Conservation (phyloP, 2,797 vertebrate species). For the Paguma larvata region DNA sequence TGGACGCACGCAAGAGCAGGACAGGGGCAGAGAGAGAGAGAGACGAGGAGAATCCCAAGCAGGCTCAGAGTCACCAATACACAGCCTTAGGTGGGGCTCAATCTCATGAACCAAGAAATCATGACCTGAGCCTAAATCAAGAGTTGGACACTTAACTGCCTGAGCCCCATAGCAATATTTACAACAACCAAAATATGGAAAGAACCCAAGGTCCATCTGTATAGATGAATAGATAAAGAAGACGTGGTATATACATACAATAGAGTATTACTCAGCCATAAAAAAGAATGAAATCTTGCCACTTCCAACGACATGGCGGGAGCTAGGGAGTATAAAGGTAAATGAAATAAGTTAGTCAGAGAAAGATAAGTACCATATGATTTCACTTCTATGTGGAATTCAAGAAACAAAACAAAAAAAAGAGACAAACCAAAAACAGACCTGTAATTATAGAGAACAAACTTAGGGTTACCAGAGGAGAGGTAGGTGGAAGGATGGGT, state of each 20-base stretch:
- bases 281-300: neutral
- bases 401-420: neutral
- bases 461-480: neutral
- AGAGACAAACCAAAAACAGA: neutral
- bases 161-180: neutral
- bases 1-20: too few relatives aligned
- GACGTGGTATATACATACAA: neutral
- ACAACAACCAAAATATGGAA: neutral
- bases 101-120: too few relatives aligned
- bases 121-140: too few relatives aligned
- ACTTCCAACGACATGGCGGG: neutral
- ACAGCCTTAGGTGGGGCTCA: too few relatives aligned
- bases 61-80: too few relatives aligned
- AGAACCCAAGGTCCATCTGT: neutral
- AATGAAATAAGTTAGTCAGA: neutral
- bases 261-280: neutral
- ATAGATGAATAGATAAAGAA: neutral
- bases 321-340: neutral
- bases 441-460: neutral
- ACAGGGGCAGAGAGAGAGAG: too few relatives aligned
- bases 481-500: neutral
- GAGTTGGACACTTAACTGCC: too few relatives aligned
- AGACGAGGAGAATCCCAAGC: too few relatives aligned
- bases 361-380: neutral
- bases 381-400: neutral